phyloP scores from a whole-genome alignment of 2,113 vertebrate species.

The Mastomys coucha region DNA sequence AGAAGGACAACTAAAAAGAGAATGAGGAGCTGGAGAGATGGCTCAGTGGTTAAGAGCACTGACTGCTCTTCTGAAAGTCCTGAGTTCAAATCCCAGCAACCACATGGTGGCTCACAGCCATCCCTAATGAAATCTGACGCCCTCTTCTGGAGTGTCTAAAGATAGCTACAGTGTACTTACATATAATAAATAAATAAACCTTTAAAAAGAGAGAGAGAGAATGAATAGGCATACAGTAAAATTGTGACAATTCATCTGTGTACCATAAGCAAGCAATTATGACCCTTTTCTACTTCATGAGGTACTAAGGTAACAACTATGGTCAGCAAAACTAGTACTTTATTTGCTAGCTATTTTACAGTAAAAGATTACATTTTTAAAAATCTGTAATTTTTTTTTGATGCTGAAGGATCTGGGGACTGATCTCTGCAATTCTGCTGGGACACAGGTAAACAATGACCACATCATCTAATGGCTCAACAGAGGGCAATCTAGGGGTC shows the following conservation, averaged over 20 bases:
- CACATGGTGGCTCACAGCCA: no score
- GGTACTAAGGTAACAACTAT: background rate
- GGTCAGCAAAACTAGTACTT: constrained; percentile 50
- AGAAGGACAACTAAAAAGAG: background rate
- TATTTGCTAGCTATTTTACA: background rate
- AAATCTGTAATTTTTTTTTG: constrained; percentile 18
- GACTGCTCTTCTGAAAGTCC: no score
- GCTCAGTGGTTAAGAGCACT: no score
- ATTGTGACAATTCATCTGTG: background rate
- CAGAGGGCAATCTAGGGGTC: constrained; percentile 12
- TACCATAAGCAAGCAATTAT: background rate
- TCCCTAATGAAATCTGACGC: no score
- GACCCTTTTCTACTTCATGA: constrained; percentile 19
- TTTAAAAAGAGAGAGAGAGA: background rate
- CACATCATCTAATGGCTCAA: background rate
- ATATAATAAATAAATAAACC: no score
- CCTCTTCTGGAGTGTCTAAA: no score
- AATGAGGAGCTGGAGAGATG: no score
- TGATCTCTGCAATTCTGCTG: background rate
- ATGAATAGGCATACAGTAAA: background rate
- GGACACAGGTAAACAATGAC: background rate
- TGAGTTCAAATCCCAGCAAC: no score
- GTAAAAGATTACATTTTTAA: background rate
- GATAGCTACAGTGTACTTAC: no score
- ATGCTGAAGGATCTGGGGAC: background rate